Conservation (phyloP, 2,888 invertebrate species). For the Drosophila meridiana region DNA sequence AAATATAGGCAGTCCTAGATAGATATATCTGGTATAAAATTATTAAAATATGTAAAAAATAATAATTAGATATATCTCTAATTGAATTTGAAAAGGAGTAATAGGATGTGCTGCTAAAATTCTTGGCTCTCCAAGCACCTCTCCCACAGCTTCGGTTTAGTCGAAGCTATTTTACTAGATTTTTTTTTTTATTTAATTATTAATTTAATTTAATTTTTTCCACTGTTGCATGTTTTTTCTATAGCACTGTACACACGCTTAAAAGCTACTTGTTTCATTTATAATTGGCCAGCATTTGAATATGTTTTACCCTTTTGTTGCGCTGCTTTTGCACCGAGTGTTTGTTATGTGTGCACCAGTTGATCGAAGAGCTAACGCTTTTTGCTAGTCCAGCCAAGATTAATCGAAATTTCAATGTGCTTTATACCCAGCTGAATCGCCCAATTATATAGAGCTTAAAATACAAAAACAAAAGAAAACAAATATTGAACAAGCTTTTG, state of each 20-base stretch:
- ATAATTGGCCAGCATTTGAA: slow-evolving; percentile 35
- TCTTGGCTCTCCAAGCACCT: background rate
- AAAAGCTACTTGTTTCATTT: slow-evolving; percentile 10
- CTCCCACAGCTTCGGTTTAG: background rate
- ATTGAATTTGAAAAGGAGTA: background rate
- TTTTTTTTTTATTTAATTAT: background rate
- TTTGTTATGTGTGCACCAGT: slow-evolving; percentile 35
- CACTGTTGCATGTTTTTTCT: slow-evolving; percentile 50
- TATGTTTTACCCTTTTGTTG: background rate
- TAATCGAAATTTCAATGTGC: slow-evolving; percentile 39
- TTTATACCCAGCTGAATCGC: slow-evolving; percentile 25
- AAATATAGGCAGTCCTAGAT: background rate
- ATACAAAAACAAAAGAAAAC: background rate
- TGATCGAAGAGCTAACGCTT: slow-evolving; percentile 18
- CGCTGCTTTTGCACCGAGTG: slow-evolving; percentile 22
- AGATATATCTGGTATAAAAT: background rate
- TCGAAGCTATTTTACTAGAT: background rate
- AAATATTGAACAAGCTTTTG: slow-evolving; percentile 42
- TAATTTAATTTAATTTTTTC: background rate
- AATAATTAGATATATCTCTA: background rate
- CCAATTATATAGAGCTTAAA: slow-evolving; percentile 35
- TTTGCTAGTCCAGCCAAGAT: slow-evolving; percentile 17
- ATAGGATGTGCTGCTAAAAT: too few species aligned
- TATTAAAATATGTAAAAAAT: too few species aligned
- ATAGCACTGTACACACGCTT: slow-evolving; percentile 30